Evolutionary conservation across 2,888 invertebrate genomes (phyloP), one percentile per base, ranked within the genome.

Genomic region (Aquatica leii): DNA sequence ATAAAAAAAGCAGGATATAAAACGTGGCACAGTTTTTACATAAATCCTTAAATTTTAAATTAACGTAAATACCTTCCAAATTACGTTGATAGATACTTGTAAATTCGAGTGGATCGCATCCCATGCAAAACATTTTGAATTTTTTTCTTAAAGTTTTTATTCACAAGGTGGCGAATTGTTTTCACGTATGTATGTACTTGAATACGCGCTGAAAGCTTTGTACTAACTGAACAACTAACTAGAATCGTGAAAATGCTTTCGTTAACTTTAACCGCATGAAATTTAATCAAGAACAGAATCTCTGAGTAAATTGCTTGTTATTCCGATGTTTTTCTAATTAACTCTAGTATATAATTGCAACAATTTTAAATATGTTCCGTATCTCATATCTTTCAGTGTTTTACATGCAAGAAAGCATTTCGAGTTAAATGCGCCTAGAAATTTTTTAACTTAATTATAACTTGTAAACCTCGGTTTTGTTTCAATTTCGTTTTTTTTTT

Each of bases 81-180:
- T 68, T 71, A 34, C 74, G 83, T 67, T 84, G 85, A 77, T 89
- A 90, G 79, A 90, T 90, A 77, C 87, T 86, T 34, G 89, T 88
- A 76, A 89, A 89, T 52, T 78, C 75, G 51, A 81, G 69, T 55
- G 79, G 79, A 70, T 81, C 80, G 66, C 73, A 74, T 48, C 71
- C 72, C 61, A 70, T 50, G 54, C 24, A 12, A 48, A 51, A 34
- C 60, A 59, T 54, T 55, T n/a, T n/a, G n/a, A n/a, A n/a, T n/a
- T n/a, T 34, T 56, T 20, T 51, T 49, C 59, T 50, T 35, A 14
- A 17, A 5, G 50, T 15, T 34, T 17, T 34, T 12, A 46, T 46
- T 46, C n/a, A n/a, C n/a, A n/a, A 46, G 11, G 5, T 46, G 9
- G 18, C 17, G n/a, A 46, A 46, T 46, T 18, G 46, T 11, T 37